Evolutionary conservation across 2,113 vertebrate species (phyloP).

Genomic region (Cebus imitator): DNA sequence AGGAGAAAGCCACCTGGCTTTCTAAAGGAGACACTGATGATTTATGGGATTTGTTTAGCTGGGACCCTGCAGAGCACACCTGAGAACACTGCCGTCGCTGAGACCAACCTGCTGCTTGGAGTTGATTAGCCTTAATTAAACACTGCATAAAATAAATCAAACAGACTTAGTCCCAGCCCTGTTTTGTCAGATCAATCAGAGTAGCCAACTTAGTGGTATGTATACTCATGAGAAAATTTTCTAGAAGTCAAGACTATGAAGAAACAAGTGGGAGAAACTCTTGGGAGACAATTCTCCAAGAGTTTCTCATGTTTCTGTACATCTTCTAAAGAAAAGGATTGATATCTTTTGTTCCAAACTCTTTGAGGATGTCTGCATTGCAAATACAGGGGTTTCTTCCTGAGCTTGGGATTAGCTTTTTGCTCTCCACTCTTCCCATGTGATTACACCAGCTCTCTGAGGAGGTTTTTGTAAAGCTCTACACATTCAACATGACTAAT

Average conservation of each 20-base stretch:
- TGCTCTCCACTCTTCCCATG: background rate
- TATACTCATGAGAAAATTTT: background rate
- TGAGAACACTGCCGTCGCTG: background rate
- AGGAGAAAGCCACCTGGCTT: background rate
- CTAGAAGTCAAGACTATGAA: background rate
- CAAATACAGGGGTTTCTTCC: background rate
- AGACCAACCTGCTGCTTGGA: background rate
- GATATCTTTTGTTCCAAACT: background rate
- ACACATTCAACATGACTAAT: background rate
- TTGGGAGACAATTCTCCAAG: background rate
- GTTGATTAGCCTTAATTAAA: background rate
- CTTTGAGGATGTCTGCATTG: background rate
- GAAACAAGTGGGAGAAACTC: background rate
- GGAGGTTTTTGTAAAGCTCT: background rate
- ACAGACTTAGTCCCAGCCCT: background rate
- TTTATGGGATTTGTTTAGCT: background rate
- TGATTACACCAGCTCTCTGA: background rate
- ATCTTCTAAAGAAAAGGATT: background rate
- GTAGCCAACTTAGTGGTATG: background rate
- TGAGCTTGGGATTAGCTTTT: background rate
- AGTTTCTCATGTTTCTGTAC: background rate
- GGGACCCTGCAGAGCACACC: background rate
- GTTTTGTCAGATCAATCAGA: background rate
- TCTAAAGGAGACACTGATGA: background rate
- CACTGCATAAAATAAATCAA: background rate